phyloP scores from a whole-genome alignment of 2,888 invertebrate species.

The Tiliacea citrago region DNA sequence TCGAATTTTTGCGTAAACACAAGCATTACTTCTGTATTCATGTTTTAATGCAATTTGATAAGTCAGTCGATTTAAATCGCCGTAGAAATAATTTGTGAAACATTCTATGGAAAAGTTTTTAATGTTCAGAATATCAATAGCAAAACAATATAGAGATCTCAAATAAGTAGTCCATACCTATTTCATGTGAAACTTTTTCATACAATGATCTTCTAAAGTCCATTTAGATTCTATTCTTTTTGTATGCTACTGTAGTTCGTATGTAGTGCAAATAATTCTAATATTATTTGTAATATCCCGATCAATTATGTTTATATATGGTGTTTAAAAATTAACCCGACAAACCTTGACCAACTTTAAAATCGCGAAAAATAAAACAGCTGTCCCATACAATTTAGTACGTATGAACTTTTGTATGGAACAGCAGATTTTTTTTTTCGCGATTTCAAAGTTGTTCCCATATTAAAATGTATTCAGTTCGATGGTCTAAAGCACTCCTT shows the following conservation, averaged over 20 bases:
- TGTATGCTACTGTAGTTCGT: slow-evolving; percentile 46
- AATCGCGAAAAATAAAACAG: too few species aligned
- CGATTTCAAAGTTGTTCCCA: too few species aligned
- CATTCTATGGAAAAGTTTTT: slow-evolving; percentile 20
- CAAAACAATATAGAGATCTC: background rate
- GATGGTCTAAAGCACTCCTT: too few species aligned
- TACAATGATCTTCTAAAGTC: slow-evolving; percentile 35
- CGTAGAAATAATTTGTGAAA: slow-evolving; percentile 12
- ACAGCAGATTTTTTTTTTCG: too few species aligned
- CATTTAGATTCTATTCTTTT: slow-evolving; percentile 43
- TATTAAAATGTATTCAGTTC: too few species aligned
- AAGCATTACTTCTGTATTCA: slow-evolving; percentile 15
- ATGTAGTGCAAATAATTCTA: slow-evolving; percentile 44
- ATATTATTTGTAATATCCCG: slow-evolving; percentile 49
- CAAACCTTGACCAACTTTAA: too few species aligned
- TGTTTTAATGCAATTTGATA: slow-evolving; percentile 30
- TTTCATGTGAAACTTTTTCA: slow-evolving; percentile 25
- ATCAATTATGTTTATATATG: background rate
- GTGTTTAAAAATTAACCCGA: too few species aligned
- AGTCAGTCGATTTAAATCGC: slow-evolving; percentile 23
- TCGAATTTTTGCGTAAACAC: slow-evolving; percentile 38
- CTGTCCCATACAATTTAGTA: too few species aligned
- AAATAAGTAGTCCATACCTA: background rate
- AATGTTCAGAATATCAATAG: background rate
- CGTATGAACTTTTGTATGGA: too few species aligned